Evolutionary conservation across 35 echinoderm and acorn worm species (phyloP).

Genomic region (Ophioderma brevispina): DNA sequence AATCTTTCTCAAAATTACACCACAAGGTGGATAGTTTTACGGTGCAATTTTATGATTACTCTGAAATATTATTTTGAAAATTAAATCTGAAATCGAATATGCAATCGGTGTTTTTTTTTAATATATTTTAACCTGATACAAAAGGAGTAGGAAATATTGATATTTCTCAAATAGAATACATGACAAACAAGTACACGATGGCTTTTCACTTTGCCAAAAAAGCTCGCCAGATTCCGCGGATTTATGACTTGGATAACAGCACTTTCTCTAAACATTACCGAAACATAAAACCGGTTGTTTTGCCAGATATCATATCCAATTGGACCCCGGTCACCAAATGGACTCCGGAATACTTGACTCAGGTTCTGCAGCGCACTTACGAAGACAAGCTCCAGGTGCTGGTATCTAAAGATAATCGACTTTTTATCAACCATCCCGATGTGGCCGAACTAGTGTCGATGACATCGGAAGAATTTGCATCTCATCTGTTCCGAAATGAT

Average conservation of each 20-base stretch:
- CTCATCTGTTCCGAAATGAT: background rate
- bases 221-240: background rate
- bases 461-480: background rate
- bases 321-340: slow-evolving; percentile 41
- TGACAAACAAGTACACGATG: slow-evolving; percentile 6
- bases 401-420: background rate
- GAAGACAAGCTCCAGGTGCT: slow-evolving; percentile 13
- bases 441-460: background rate
- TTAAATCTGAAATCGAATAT: too few species aligned
- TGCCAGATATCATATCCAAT: background rate
- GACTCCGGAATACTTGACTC: slow-evolving; percentile 16
- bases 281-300: slow-evolving; percentile 35
- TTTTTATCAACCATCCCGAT: slow-evolving; percentile 5
- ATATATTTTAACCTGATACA: too few species aligned
- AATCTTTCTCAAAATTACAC: too few species aligned
- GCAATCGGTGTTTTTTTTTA: too few species aligned
- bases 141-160: too few species aligned
- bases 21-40: too few species aligned
- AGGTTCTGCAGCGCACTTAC: background rate
- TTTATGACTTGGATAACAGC: background rate
- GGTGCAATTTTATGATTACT: too few species aligned
- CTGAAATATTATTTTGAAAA: too few species aligned
- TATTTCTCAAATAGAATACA: too few species aligned
- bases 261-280: slow-evolving; percentile 1
- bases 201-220: slow-evolving; percentile 1